A percentile compares a stretch with the other conserved stretches of the same genome.
Evolutionary conservation across 2,888 invertebrate species (phyloP).

Genomic region (Notocelia uddmanniana): DNA sequence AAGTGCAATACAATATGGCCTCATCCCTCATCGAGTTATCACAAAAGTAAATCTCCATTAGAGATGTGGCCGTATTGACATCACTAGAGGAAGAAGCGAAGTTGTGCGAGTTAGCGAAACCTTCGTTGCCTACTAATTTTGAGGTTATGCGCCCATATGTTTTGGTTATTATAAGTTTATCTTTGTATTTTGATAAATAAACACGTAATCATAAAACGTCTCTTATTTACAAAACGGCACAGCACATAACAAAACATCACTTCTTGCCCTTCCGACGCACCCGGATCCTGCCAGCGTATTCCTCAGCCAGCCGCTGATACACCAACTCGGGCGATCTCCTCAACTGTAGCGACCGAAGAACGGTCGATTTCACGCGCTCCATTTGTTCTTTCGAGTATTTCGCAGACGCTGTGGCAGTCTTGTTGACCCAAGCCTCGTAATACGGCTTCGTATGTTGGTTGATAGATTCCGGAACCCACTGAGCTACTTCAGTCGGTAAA

Average conservation of each 20-base stretch:
- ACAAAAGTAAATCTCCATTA: no score
- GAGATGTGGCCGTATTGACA: no score
- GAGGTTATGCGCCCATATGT: no score
- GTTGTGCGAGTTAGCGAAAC: no score
- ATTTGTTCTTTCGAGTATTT: neutral
- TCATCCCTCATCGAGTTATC: no score
- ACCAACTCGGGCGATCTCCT: neutral
- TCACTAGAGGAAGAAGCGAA: no score
- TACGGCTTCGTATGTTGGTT: constrained; percentile 9
- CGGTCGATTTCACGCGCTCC: neutral
- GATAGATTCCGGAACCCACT: constrained; percentile 1
- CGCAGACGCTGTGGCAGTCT: neutral
- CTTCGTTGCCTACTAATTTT: no score
- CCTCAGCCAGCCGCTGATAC: neutral
- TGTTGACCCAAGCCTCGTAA: constrained; percentile 18
- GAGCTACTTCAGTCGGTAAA: neutral
- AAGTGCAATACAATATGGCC: no score
- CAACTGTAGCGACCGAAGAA: neutral
- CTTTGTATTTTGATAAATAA: neutral
- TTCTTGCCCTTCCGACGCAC: neutral
- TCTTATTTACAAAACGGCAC: constrained; percentile 22
- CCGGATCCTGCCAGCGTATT: constrained; percentile 7
- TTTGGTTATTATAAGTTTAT: no score
- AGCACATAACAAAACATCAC: constrained; percentile 1
- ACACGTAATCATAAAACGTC: neutral